Percentiles rank a stretch among this genome's conserved stretches.
phyloP scores from a whole-genome alignment of 2,888 invertebrate genomes.

The Spilosoma lubricipeda region DNA sequence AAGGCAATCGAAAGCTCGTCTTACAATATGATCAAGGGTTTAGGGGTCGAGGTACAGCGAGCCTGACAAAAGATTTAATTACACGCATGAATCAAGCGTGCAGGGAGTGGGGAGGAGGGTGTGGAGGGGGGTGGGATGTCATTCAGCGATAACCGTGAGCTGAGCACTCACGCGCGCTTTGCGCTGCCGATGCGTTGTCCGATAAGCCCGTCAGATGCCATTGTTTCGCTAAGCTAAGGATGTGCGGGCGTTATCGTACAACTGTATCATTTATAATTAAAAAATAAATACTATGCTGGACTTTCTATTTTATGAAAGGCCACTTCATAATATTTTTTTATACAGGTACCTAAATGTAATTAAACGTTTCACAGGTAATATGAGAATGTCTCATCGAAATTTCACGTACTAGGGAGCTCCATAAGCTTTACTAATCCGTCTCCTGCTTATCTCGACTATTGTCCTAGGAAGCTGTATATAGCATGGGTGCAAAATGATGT shows the following conservation, averaged over 20 bases:
- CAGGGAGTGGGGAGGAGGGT: conserved; percentile 56
- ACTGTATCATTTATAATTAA: conserved; percentile 68
- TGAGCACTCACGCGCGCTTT: conserved; percentile 74
- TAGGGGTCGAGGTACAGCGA: conserved; percentile 67
- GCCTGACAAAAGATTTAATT: conserved; percentile 85
- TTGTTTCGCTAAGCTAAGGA: conserved; percentile 68
- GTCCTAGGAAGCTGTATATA: too few relatives aligned
- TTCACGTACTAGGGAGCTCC: too few relatives aligned
- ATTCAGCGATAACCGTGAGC: conserved; percentile 69
- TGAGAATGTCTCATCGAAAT: background rate
- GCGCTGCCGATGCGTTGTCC: conserved; percentile 62
- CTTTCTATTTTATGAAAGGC: background rate
- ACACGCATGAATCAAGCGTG: conserved; percentile 84
- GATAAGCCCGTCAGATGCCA: conserved; percentile 66
- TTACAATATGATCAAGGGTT: conserved; percentile 70
- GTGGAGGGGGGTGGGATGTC: conserved; percentile 56
- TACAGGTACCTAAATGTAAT: background rate
- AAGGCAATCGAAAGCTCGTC: conserved; percentile 68
- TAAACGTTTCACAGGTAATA: background rate
- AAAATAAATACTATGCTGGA: conserved; percentile 42
- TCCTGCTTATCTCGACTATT: too few relatives aligned
- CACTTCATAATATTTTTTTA: background rate
- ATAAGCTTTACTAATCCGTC: too few relatives aligned
- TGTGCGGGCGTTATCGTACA: conserved; percentile 74
- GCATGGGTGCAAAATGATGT: too few relatives aligned